Percentiles rank a stretch among this genome's conserved stretches.
These are phyloP conservation scores for Drosophila ogumai DNA, from an alignment of 1,140 invertebrate species.

Conservation along the genomic window DNA sequence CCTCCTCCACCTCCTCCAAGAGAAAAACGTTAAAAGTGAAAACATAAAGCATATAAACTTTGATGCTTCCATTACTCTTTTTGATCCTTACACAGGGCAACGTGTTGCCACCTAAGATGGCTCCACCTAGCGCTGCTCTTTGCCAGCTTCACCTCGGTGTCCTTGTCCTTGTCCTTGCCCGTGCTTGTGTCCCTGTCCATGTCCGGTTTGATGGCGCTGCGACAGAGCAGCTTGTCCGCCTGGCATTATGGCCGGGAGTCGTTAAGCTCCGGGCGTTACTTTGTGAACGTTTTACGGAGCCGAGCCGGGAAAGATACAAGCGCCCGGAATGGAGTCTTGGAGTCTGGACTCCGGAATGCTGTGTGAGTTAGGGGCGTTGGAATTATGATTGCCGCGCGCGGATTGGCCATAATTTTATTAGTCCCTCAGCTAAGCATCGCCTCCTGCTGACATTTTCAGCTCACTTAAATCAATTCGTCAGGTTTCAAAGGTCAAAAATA, in stretches of 20 bases:
- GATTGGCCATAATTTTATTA: slow-evolving; percentile 34
- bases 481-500: slow-evolving; percentile 8
- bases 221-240: slow-evolving; percentile 21
- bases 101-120: slow-evolving; percentile 3
- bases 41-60: slow-evolving; percentile 42
- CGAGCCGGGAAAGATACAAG: neutral
- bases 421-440: neutral
- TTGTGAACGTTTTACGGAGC: slow-evolving; percentile 38
- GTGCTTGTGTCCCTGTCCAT: neutral
- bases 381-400: slow-evolving; percentile 21
- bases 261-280: slow-evolving; percentile 46
- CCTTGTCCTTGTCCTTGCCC: neutral
- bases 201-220: slow-evolving; percentile 17
- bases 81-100: neutral
- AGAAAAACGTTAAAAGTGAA: slow-evolving; percentile 31
- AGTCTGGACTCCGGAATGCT: neutral
- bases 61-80: slow-evolving; percentile 41
- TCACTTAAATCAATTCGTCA: slow-evolving; percentile 11
- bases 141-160: neutral
- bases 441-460: slow-evolving; percentile 1
- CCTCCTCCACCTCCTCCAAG: neutral
- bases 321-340: neutral
- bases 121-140: neutral
- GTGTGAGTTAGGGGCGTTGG: slow-evolving; percentile 14
- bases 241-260: slow-evolving; percentile 25